Base-by-base conservation (phyloP, 2,797 vertebrate genomes). In the Hippoglossus hippoglossus region DNA sequence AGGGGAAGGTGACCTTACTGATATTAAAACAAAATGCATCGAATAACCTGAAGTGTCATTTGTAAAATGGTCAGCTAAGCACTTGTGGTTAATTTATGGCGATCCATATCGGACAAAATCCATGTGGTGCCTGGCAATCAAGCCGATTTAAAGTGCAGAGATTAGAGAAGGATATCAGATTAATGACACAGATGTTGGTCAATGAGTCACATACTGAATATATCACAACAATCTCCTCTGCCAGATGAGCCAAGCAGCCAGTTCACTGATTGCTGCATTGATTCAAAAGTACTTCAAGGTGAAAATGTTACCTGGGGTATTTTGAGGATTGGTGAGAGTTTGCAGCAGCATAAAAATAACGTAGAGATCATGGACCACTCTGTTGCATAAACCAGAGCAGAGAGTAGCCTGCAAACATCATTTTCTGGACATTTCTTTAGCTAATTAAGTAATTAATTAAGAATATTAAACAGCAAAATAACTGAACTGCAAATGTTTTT, bases 231-330 rank as follows among this genome's bases (percentile, higher is more conserved):
- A 66, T 81, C 73, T 77, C 25, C 57, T 72, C 63, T 75, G 21
- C 64, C 65, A 75, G 71, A 73, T 41, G 60, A 68, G 67, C 63
- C 18, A 22, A 70, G 52, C 55, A 61, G 41, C 47, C 51, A 75
- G 51, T 71, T 72, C 68, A 47, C 39, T 63, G 71, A 85, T 71
- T 81, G 71, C 61, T 50, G 36, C 67, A 69, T 75, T 73, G 79
- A 87, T 85, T 81, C 31, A 50, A 56, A 63, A 44, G 21, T 64
- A 49, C 49, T 68, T 52, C 51, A 78, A 76, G 71, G 66, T 76
- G 60, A 74, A 66, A 56, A 63, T 66, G 57, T 63, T 49, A n/a
- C 47, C n/a, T 10, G 6, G 18, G 47, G 18, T 19, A 49, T 18
- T 7, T 44, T 18, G 47, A 49, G 47, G 18, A 49, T n/a, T 44